Percentiles rank a stretch among this genome's conserved stretches.
phyloP scores from a whole-genome alignment of 35 echinoderm and acorn worm genomes.

The Amphiura filiformis region DNA sequence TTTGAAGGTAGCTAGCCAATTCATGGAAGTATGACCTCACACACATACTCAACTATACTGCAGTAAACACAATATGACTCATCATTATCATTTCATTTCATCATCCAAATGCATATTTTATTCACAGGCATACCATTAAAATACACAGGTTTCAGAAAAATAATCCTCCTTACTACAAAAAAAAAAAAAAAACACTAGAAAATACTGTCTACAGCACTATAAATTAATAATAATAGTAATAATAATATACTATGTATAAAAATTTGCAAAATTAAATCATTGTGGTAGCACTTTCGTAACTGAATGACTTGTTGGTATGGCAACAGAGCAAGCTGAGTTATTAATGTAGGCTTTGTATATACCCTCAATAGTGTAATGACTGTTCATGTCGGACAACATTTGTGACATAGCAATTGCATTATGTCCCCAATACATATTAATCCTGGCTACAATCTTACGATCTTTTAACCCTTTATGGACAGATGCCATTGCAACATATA shows the following conservation, averaged over 20 bases:
- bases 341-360: no score
- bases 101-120: conserved; percentile 1
- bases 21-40: conserved; percentile 10
- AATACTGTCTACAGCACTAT: conserved; percentile 3
- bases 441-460: no score
- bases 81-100: neutral
- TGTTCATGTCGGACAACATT: no score
- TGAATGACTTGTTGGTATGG: no score
- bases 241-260: neutral
- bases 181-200: neutral
- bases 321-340: no score
- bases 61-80: neutral
- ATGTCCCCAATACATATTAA: no score
- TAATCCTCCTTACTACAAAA: neutral
- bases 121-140: neutral
- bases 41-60: no score
- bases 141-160: neutral
- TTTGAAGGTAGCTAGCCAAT: neutral
- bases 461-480: no score
- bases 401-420: no score
- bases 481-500: no score
- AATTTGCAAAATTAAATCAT: neutral
- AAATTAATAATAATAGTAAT: neutral
- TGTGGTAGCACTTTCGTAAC: no score
- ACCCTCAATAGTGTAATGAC: no score